Evolutionary conservation across 2,113 vertebrate genomes (phyloP), one percentile per base, ranked within the genome.

Genomic region (Triplophysa tibetana): DNA sequence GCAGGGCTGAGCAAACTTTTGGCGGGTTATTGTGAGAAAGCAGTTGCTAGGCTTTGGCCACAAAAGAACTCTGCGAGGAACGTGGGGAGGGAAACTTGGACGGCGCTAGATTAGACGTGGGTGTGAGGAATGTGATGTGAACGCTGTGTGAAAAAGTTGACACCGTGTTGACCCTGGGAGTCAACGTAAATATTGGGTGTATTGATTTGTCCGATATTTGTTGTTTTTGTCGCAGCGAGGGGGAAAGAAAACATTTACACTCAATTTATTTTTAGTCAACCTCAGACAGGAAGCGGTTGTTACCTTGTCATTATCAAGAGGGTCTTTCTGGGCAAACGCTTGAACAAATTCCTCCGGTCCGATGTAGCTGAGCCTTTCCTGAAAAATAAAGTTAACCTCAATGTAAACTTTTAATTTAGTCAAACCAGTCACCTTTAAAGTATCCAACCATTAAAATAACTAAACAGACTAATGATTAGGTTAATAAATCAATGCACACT

Each of bases 301-400:
- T 94, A 98, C 96, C 97, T 96, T 95, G 81, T 95, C 92, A 6
- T 95, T 96, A 86, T 96, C 94, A 89, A 96, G 88, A 54, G 92
- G 94, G 85, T 94, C 95, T 89, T 97, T 98, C 77, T 95, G 96
- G 50, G 95, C 93, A 81, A 98, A 96, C 0, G 96, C 96, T 80
- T 98, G 96, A 77, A 99, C 92, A 78, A 99, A 97, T 82, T 98
- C 97, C 86, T 98, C 96, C 4, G 97, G 96, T 79, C 97, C 97
- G 17, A 99, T 98, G 84, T 98, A 96, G 89, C 94, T 96, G 69
- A 99, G 92, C 72, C 96, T 91, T 87, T 99, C 97, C 97, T 99
- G 85, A 81, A 89, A 82, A 81, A 60, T 62, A 80, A 26, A 82
- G 23, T 24, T 7, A 66, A 80, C 61, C 0, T n/a, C 61, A 70